Base-by-base conservation (phyloP, 2,888 invertebrate species). In the Melanotus villosus region DNA sequence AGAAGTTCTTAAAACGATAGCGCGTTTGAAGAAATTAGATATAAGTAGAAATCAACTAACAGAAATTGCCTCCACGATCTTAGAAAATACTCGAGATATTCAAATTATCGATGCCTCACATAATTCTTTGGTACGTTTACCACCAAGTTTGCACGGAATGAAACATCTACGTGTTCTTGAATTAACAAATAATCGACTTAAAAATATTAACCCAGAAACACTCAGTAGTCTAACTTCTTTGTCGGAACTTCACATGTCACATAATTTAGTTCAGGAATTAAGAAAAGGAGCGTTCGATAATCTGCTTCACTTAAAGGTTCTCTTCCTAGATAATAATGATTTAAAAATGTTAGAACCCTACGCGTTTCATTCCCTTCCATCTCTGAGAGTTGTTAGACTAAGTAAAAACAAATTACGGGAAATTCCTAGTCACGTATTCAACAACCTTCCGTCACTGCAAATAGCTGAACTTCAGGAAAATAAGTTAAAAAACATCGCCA, bases 241-340 rank as follows among this genome's bases (percentile, higher is more conserved):
- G 14, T 88, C 88, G 45, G 91, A 92, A 79, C 87, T 96, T 34
- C 90, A 90, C 74, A 85, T 95, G 71, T 91, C 92, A 2, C 89
- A 91, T 75, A 96, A 96, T 83, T 90, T 90, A 76, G 88, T 96
- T 38, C 86, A 89, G 18, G 91, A 91, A 76, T 80, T 96, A 23
- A 88, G 89, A 56, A 88, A 91, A 72, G 92, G 92, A 12, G 91
- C 91, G 12, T 94, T 96, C 75, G 88, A 89, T 73, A 89, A 92
- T 76, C 84, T 95, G 41, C 89, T 89, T 18, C 89, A 90, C 70
- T 82, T 97, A 30, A 90, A 91, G 76, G 88, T 91, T 41, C 88
- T 97, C 36, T 91, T 95, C 83, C 86, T 97, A 74, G 93, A 95
- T 73, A 92, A 91, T 78, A 95, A 97, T 82, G 91, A 94, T 79